Evolutionary conservation across 2,797 vertebrate genomes (phyloP).

Genomic region (Ispidina picta): DNA sequence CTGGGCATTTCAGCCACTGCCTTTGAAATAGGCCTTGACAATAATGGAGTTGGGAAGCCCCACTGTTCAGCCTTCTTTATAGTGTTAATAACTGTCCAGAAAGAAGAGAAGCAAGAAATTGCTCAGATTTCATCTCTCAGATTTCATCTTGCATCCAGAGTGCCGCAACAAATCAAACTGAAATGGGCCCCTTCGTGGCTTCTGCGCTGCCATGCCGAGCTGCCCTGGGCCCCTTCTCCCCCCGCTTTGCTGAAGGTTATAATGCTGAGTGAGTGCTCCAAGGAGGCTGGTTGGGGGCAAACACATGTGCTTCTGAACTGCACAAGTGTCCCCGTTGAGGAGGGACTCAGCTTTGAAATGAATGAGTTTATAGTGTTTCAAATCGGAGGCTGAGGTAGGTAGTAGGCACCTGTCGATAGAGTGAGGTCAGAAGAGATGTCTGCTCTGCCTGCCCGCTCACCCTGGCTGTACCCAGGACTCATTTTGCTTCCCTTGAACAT

Average conservation of each 20-base stretch:
- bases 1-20: conserved; percentile 62
- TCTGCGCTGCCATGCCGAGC: not conserved
- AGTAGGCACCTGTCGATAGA: rapidly evolving
- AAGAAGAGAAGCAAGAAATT: conserved; percentile 72
- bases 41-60: conserved; percentile 65
- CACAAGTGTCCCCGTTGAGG: not conserved
- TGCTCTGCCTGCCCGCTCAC: not conserved
- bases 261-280: not conserved
- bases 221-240: conserved; percentile 75
- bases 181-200: conserved; percentile 55
- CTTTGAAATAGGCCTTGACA: conserved; percentile 66
- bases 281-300: not conserved
- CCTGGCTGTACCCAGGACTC: not conserved
- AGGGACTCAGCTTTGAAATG: not conserved
- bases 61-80: conserved; percentile 72
- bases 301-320: not conserved
- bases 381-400: not conserved
- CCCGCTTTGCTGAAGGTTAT: not conserved
- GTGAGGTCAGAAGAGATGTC: not conserved
- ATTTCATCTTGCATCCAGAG: conserved; percentile 60
- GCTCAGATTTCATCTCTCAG: conserved; percentile 72
- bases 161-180: conserved; percentile 64
- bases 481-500: not conserved
- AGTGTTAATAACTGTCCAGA: conserved; percentile 75
- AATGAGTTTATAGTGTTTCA: not conserved